These are phyloP conservation scores for Diplodus puntazzo DNA, from an alignment of 2,797 vertebrate species.

Conservation along the genomic window DNA sequence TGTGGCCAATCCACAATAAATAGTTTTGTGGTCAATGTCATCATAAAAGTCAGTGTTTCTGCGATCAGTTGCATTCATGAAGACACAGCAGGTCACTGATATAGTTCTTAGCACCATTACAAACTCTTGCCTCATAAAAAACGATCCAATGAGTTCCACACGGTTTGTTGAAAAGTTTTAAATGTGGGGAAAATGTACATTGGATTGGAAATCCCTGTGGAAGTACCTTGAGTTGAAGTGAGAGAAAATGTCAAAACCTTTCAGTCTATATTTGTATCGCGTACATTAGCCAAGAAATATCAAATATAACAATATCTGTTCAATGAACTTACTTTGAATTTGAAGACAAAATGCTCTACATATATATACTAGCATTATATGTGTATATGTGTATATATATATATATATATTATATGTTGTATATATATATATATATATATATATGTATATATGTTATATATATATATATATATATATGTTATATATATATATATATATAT, in stretches of 20 bases:
- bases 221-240: background rate
- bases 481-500: too few relatives aligned
- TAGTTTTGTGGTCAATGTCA: background rate
- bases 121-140: background rate
- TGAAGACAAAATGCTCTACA: too few relatives aligned
- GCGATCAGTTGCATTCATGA: background rate
- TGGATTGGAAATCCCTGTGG: background rate
- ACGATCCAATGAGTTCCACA: background rate
- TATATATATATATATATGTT: too few relatives aligned
- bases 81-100: background rate
- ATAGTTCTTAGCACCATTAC: background rate
- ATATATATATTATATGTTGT: too few relatives aligned
- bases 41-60: background rate
- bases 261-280: too few relatives aligned
- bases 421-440: too few relatives aligned
- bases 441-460: too few relatives aligned
- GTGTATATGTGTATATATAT: too few relatives aligned
- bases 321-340: too few relatives aligned
- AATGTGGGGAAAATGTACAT: background rate
- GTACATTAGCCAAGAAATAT: too few relatives aligned
- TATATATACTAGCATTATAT: too few relatives aligned
- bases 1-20: background rate
- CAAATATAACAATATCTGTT: too few relatives aligned
- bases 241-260: background rate
- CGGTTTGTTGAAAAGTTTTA: background rate